These are phyloP conservation scores for Artibeus lituratus DNA, from an alignment of 2,797 vertebrate genomes.

Conservation along the genomic window DNA sequence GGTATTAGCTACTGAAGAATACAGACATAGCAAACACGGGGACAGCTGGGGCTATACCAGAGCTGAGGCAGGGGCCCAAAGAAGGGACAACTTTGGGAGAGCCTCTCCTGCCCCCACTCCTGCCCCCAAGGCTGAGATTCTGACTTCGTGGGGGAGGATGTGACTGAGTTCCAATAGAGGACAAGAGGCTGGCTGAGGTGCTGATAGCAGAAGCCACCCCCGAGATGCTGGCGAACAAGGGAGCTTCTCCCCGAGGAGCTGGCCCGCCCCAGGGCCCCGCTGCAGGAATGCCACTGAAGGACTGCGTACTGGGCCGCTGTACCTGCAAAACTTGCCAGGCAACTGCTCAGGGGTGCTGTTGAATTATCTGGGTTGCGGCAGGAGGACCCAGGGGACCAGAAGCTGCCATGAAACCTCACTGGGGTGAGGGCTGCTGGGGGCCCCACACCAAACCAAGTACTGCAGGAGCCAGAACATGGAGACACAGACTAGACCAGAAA, in stretches of 20 bases:
- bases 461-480: background rate
- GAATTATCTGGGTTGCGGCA: background rate
- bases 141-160: background rate
- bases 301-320: background rate
- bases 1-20: background rate
- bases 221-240: background rate
- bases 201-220: background rate
- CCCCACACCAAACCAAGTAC: background rate
- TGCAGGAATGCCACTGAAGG: background rate
- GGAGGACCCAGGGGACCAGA: background rate
- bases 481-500: background rate
- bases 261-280: too few relatives aligned
- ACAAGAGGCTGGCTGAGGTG: background rate
- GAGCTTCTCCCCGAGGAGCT: background rate
- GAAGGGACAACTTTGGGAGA: background rate
- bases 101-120: too few relatives aligned
- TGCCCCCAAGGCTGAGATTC: background rate
- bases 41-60: background rate
- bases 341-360: too few relatives aligned
- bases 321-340: background rate
- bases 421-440: background rate
- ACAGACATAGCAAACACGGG: background rate
- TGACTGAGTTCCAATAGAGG: background rate
- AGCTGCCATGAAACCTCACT: background rate
- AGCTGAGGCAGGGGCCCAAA: background rate